These are phyloP conservation scores for Neodiprion lecontei DNA, from an alignment of 1,140 invertebrate genomes.

Conservation along the genomic window DNA sequence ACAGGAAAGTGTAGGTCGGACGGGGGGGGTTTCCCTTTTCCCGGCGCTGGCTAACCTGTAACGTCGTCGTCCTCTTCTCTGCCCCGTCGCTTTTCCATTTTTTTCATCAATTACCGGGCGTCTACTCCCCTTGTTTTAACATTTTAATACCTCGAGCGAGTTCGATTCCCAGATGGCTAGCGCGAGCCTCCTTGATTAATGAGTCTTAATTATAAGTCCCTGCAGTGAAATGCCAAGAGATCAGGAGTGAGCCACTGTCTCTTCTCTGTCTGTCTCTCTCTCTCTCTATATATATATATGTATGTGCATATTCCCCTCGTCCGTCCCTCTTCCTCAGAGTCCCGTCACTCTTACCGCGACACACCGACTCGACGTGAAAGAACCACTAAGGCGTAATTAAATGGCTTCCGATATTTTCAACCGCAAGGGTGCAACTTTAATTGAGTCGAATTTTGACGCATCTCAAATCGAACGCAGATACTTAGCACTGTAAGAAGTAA, in stretches of 20 bases:
- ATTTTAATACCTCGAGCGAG: conserved; percentile 11
- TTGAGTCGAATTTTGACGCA: no score
- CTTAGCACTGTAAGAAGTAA: no score
- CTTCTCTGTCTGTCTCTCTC: neutral
- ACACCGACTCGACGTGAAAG: neutral
- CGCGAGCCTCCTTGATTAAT: conserved; percentile 27
- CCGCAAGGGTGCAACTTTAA: no score
- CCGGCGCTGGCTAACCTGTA: neutral
- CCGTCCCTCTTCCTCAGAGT: neutral
- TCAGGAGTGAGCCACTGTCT: neutral
- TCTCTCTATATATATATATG: no score
- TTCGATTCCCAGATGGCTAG: conserved; percentile 18
- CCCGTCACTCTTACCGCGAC: neutral
- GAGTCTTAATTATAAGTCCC: conserved; percentile 26
- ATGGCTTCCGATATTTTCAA: neutral
- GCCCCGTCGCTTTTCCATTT: conserved; percentile 21
- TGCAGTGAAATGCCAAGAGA: neutral
- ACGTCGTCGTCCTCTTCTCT: conserved; percentile 23
- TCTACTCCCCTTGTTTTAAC: neutral
- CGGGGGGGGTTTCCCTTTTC: neutral
- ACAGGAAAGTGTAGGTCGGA: neutral
- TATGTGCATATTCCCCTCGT: neutral
- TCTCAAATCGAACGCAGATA: no score
- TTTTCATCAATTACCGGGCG: conserved; percentile 12
- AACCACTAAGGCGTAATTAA: neutral